These are phyloP conservation scores for Penaeus indicus DNA, from an alignment of 1,140 invertebrate species.

Conservation along the genomic window DNA sequence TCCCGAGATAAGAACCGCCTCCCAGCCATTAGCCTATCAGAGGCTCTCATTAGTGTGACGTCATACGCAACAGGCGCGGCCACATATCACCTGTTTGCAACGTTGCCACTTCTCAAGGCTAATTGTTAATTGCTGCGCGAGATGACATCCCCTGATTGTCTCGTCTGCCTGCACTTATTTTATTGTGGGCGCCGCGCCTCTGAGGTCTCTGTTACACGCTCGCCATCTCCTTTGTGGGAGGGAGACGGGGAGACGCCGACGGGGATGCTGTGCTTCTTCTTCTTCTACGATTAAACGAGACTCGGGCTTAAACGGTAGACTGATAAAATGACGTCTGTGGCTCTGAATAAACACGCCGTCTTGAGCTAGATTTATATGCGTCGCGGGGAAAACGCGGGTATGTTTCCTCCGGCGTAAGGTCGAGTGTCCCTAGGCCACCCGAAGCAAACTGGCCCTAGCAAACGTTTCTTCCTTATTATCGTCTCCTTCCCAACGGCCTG, in stretches of 20 bases:
- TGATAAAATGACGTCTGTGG: not conserved
- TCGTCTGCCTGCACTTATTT: too few species aligned
- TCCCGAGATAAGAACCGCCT: conserved; percentile 53
- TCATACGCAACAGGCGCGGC: conserved; percentile 49
- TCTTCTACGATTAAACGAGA: too few species aligned
- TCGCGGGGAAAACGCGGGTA: not conserved
- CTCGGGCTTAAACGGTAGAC: not conserved
- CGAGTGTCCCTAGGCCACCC: not conserved
- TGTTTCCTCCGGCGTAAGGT: conserved; percentile 11
- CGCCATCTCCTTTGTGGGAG: too few species aligned
- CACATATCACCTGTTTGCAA: conserved; percentile 57
- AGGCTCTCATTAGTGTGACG: conserved; percentile 63
- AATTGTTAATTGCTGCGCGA: not conserved
- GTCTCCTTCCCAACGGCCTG: conserved; percentile 12
- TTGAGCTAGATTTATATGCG: conserved; percentile 31
- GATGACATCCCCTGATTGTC: too few species aligned
- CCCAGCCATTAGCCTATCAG: conserved; percentile 62
- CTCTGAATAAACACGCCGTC: conserved; percentile 27
- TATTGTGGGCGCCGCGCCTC: too few species aligned
- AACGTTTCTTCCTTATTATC: conserved; percentile 7
- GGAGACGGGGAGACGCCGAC: too few species aligned
- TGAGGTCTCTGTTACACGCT: too few species aligned
- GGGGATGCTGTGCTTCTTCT: too few species aligned
- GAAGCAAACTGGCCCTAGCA: not conserved
- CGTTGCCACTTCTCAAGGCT: conserved; percentile 34